phyloP scores from a whole-genome alignment of 1,140 invertebrate genomes.

The Sesamia nonagrioides region DNA sequence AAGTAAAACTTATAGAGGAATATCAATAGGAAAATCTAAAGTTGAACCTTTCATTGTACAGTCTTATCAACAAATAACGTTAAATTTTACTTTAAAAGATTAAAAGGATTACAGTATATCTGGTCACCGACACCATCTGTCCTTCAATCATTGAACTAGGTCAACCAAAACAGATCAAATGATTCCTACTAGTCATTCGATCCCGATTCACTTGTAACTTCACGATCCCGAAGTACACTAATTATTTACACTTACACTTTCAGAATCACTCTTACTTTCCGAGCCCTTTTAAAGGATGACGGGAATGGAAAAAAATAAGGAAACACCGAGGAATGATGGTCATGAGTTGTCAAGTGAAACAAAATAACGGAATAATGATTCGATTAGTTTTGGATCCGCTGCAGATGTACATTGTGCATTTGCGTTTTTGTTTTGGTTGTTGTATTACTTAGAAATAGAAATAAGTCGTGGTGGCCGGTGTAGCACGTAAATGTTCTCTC shows the following conservation, averaged over 20 bases:
- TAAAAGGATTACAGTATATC: too few relatives aligned
- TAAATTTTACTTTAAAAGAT: too few relatives aligned
- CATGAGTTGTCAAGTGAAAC: conserved; percentile 3
- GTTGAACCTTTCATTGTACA: too few relatives aligned
- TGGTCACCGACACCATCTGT: too few relatives aligned
- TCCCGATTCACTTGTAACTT: conserved; percentile 12
- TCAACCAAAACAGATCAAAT: neutral
- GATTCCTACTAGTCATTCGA: neutral
- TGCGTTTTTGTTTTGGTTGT: neutral
- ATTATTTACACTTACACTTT: conserved; percentile 15
- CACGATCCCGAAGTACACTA: conserved; percentile 17
- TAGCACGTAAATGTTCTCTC: too few relatives aligned
- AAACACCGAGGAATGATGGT: neutral
- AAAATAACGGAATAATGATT: neutral
- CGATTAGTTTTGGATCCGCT: too few relatives aligned
- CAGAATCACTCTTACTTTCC: conserved; percentile 1
- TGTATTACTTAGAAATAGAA: too few relatives aligned
- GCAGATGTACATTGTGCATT: too few relatives aligned
- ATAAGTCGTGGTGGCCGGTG: too few relatives aligned
- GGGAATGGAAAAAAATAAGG: conserved; percentile 5
- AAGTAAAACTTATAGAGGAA: too few relatives aligned
- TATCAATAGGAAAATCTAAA: too few relatives aligned
- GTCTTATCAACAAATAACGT: too few relatives aligned
- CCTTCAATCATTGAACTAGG: neutral
- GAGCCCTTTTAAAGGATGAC: conserved; percentile 20